Conservation (phyloP, 2,888 invertebrate genomes). For the Hedya salicella region DNA sequence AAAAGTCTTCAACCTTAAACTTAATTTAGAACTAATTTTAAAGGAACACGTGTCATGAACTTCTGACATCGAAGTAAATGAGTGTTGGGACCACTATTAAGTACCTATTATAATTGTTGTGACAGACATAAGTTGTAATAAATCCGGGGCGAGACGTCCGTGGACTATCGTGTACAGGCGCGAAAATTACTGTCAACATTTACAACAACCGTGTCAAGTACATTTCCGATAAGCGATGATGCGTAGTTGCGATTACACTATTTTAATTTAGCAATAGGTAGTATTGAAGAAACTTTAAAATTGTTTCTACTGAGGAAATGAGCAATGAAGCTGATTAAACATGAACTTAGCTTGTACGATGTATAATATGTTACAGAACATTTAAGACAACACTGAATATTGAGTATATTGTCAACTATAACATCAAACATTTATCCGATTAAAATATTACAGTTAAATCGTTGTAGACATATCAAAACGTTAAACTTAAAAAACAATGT, state of each 20-base stretch:
- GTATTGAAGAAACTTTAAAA: not conserved
- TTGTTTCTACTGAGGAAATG: not conserved
- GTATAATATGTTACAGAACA: conserved; percentile 49
- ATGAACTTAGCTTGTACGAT: conserved; percentile 21
- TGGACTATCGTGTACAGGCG: not conserved
- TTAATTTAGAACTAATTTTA: not conserved
- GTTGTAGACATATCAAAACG: conserved; percentile 16
- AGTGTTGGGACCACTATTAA: not conserved
- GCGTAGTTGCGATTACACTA: not conserved
- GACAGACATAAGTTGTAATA: not conserved
- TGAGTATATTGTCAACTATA: conserved; percentile 28
- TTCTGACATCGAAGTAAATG: not conserved
- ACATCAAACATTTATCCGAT: conserved; percentile 33
- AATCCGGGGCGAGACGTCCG: not conserved
- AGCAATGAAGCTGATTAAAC: conserved; percentile 10
- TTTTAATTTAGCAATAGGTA: not conserved
- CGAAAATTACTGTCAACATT: not conserved
- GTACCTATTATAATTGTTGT: conserved; percentile 1
- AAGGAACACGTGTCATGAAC: not conserved
- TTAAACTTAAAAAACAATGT: conserved; percentile 9
- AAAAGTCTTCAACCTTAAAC: not conserved
- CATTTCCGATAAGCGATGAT: not conserved
- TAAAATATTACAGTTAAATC: conserved; percentile 19
- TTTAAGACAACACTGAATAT: conserved; percentile 53
- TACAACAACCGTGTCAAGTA: conserved; percentile 1